These are phyloP conservation scores for Empis stercorea DNA, from an alignment of 2,888 invertebrate genomes.

Conservation along the genomic window DNA sequence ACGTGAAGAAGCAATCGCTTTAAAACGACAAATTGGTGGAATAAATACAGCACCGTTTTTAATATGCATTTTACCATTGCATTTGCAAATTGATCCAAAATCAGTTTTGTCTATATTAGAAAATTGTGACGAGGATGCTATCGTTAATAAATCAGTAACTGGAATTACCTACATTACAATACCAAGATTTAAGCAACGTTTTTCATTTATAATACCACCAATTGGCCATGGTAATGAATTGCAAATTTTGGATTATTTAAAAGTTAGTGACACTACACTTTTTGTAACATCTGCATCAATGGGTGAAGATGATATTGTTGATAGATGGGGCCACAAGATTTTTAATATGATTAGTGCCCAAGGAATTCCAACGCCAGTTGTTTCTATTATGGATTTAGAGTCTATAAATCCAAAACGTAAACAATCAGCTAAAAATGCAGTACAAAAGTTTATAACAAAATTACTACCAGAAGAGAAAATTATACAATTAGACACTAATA, in stretches of 20 bases:
- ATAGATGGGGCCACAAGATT: slow-evolving; percentile 66
- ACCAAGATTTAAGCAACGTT: slow-evolving; percentile 79
- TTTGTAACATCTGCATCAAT: slow-evolving; percentile 58
- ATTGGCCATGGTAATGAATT: slow-evolving; percentile 48
- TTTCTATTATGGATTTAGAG: slow-evolving; percentile 62
- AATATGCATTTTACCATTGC: slow-evolving; percentile 58
- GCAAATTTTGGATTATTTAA: slow-evolving; percentile 56
- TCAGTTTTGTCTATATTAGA: slow-evolving; percentile 53
- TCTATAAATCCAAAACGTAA: slow-evolving; percentile 60
- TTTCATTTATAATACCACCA: slow-evolving; percentile 64
- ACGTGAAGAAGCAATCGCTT: slow-evolving; percentile 61
- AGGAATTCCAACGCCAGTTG: slow-evolving; percentile 61
- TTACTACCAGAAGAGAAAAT: slow-evolving; percentile 75
- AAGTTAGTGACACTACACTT: slow-evolving; percentile 75
- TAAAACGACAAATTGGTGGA: slow-evolving; percentile 69
- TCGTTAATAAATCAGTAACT: slow-evolving; percentile 47
- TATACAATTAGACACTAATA: slow-evolving; percentile 58
- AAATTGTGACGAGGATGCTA: slow-evolving; percentile 58
- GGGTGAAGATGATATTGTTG: slow-evolving; percentile 54
- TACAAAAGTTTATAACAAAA: slow-evolving; percentile 44
- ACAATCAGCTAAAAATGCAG: slow-evolving; percentile 35
- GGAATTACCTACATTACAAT: slow-evolving; percentile 64
- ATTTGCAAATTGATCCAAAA: slow-evolving; percentile 50
- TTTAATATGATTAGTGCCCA: slow-evolving; percentile 71
- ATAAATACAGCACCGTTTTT: slow-evolving; percentile 59